Evolutionary conservation across 2,797 vertebrate genomes (phyloP).

Genomic region (Peromyscus attwateri): DNA sequence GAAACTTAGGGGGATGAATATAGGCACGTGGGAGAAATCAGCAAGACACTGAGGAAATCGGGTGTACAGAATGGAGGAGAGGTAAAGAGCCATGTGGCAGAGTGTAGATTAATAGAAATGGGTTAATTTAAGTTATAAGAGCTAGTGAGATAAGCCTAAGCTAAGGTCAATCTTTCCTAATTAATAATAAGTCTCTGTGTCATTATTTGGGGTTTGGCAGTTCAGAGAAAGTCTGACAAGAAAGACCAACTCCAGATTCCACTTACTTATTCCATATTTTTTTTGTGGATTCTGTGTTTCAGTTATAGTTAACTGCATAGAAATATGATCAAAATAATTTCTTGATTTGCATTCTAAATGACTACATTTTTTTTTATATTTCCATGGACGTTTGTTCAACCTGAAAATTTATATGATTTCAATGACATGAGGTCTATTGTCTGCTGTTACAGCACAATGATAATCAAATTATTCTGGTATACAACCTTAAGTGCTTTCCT

Average conservation of each 20-base stretch:
- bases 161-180: background rate
- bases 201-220: background rate
- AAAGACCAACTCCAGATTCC: too few species aligned
- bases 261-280: background rate
- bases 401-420: background rate
- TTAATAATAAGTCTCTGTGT: background rate
- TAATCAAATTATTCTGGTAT: background rate
- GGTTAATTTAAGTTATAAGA: background rate
- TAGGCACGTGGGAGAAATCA: background rate
- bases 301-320: background rate
- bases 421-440: background rate
- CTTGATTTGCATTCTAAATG: background rate
- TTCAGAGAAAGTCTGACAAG: too few species aligned
- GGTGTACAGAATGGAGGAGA: background rate
- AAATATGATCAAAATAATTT: background rate
- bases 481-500: background rate
- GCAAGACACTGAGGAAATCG: background rate
- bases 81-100: background rate
- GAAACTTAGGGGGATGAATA: too few species aligned
- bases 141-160: background rate
- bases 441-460: background rate
- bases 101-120: background rate
- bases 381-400: background rate
- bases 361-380: background rate
- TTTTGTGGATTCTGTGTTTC: background rate